Conservation (phyloP, 1,140 invertebrate species). For the Drosophila littoralis region DNA sequence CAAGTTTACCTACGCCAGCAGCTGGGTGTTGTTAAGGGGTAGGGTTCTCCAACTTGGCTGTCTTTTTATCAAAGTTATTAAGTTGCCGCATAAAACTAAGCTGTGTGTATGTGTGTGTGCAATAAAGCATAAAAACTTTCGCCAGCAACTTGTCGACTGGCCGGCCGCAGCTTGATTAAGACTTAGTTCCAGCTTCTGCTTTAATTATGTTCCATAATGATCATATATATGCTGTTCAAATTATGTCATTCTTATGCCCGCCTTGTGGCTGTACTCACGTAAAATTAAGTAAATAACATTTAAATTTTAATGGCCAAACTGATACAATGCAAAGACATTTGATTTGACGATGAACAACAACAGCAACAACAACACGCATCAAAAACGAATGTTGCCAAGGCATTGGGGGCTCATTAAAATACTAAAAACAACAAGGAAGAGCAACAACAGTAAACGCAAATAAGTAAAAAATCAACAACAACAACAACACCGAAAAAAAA, state of each 20-base stretch:
- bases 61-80: constrained; percentile 64
- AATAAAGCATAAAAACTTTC: constrained; percentile 60
- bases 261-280: not conserved
- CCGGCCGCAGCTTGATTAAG: constrained; percentile 53
- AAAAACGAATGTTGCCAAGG: constrained; percentile 17
- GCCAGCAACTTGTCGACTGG: constrained; percentile 25
- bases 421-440: constrained; percentile 6
- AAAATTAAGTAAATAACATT: constrained; percentile 19
- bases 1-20: not conserved
- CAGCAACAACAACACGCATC: not conserved
- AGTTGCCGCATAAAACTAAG: constrained; percentile 42
- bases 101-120: constrained; percentile 5
- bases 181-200: constrained; percentile 24
- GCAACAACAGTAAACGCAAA: not conserved
- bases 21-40: not conserved
- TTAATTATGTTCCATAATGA: constrained; percentile 22
- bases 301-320: constrained; percentile 25
- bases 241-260: constrained; percentile 11
- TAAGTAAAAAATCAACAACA: not conserved
- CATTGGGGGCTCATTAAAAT: constrained; percentile 30
- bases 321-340: constrained; percentile 8
- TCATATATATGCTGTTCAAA: constrained; percentile 11
- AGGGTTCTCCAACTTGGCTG: constrained; percentile 10
- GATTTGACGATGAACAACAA: not conserved
- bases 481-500: not conserved